Base-by-base conservation (phyloP, 1,140 invertebrate species). In the Potamilus streckersoni region DNA sequence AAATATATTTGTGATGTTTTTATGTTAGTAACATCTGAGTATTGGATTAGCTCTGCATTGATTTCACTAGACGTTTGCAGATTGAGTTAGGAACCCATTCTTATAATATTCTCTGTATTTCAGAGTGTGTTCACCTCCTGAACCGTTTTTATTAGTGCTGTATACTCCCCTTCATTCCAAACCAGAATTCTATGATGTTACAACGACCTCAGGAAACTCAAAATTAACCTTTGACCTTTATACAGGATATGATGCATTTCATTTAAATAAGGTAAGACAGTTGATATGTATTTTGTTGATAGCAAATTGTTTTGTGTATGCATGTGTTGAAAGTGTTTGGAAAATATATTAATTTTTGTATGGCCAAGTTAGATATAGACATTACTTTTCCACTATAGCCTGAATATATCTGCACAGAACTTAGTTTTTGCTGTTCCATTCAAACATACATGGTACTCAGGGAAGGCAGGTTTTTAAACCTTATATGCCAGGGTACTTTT, bases 121-220 rank as follows among this genome's bases (percentile, higher is more conserved):
- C 78, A 89, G 88, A 79, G 84, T 88, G 13, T 88, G 88, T 81
- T 65, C 75, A 31, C 82, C 86, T 16, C 85, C 87, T 65, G 85
- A 88, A 60, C 81, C 83, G 15, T 89, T 89, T 71, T 80, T 89
- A 14, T 65, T 89, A 27, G 82, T 88, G 23, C 78, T 89, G 38
- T 89, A 87, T 75, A 85, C 82, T 57, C 82, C 83, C 19, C 74
- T 83, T n/a, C 87, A 88, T 67, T 88, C 87, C 14, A 84, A 83
- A 69, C 87, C 87, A 17, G 85, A 88, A 73, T 89, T 89, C 73
- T 89, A 87, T 79, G 85, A 88, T 59, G 78, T 82, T 65, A 67
- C 31, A 11, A 81, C 82, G 16, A 64, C 69, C 13, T 80, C 76
- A 16, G 84, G 83, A 12, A 80, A 78, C 59, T 57, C 57, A 27